Evolutionary conservation across 1,140 invertebrate species (phyloP), one percentile per base, ranked within the genome.

Genomic region (Apis cerana): DNA sequence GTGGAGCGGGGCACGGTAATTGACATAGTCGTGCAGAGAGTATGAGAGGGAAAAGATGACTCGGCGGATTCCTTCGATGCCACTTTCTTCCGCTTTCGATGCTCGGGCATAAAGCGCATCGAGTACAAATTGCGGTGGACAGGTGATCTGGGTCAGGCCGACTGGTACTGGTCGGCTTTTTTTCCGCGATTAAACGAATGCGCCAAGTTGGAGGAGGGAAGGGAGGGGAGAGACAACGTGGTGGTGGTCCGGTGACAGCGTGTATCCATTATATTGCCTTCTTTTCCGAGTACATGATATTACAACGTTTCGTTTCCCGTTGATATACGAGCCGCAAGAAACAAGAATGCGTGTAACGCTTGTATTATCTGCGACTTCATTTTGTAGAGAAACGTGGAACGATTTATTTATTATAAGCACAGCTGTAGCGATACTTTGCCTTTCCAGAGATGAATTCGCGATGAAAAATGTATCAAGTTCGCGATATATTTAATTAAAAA

Each of bases 71-170:
- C 67, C 58, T 70, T 71, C 48, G 54, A 62, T 27, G 23, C 58
- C 52, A 71, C 21, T 52, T 7, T 79, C 75, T 78, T 33, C 75
- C 52, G 61, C 50, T 69, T 70, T 54, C 61, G 3, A 43, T 75
- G 68, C 69, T 59, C 61, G 68, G 12, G 10, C 5, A 2, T 17
- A 48, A 79, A 75, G 50, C 74, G 75, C 54, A 68, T 82, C 82
- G 85, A 85, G 76, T 89, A 83, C 82, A 86, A 80, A 86, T 89
- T 88, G 88, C 83, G 68, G 59, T 74, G 69, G 82, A 87, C 85
- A 83, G 71, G 85, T 54, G 70, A 90, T 89, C 80, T 85, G 70
- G 87, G 86, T 88, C 85, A 89, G 72, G 79, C 83, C 85, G 77
- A 75, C 27, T 80, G 68, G 69, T 67, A 80, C 50, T 27, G 68